These are phyloP conservation scores for Cyphomyrus plagiostoma DNA, from an alignment of 2,113 vertebrate genomes.

Conservation along the genomic window DNA sequence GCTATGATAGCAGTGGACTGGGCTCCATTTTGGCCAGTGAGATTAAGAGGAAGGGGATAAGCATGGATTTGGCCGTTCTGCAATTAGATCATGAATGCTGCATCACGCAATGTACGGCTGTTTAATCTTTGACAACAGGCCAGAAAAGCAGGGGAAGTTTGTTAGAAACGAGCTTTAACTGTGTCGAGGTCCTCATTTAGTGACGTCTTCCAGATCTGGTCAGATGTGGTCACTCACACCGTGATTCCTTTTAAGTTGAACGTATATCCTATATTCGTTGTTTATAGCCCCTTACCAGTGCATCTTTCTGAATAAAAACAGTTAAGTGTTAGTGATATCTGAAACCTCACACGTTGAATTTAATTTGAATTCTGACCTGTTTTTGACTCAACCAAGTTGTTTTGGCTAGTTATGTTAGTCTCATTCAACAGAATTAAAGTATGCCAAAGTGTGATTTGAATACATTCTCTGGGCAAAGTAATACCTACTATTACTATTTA, in stretches of 20 bases:
- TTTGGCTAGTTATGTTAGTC: not conserved
- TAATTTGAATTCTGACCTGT: not conserved
- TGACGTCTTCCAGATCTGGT: not conserved
- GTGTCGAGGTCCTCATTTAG: not conserved
- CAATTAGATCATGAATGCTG: not conserved
- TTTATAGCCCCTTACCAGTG: not conserved
- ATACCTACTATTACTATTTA: not conserved
- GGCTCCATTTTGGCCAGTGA: constrained; percentile 11
- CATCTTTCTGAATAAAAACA: not conserved
- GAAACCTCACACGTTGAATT: not conserved
- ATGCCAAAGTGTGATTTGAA: not conserved
- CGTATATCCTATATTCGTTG: not conserved
- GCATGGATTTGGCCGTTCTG: not conserved
- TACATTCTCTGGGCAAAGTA: not conserved
- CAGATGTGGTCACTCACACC: not conserved
- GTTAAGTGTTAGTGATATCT: not conserved
- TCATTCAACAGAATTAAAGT: not conserved
- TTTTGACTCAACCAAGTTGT: not conserved
- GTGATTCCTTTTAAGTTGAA: not conserved
- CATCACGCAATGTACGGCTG: not conserved
- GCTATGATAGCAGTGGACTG: not conserved
- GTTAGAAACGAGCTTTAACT: not conserved
- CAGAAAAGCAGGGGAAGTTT: not conserved
- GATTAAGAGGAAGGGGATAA: not conserved
- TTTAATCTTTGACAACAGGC: not conserved